Conservation (phyloP, 1,140 invertebrate genomes). For the Zaprionus davidi region DNA sequence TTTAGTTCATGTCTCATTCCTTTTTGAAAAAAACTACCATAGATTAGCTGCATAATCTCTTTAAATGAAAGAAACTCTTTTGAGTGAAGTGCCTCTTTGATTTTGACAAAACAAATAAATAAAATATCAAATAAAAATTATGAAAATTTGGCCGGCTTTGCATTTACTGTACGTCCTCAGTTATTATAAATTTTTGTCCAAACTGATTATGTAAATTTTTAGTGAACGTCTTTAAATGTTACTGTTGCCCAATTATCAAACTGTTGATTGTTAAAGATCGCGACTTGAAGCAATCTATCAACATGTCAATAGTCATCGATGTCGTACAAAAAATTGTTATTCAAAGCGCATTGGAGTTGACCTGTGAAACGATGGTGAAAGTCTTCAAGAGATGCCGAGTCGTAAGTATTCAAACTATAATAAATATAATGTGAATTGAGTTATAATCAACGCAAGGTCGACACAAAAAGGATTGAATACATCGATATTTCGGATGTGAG, state of each 20-base stretch:
- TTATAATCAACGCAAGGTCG: constrained; percentile 4
- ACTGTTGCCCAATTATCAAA: constrained; percentile 17
- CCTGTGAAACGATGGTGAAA: constrained; percentile 23
- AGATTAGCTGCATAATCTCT: background rate
- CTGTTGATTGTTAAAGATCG: constrained; percentile 13
- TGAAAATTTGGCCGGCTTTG: background rate
- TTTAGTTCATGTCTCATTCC: background rate
- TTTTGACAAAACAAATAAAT: background rate
- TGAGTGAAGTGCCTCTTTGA: constrained; percentile 1
- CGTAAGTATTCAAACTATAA: constrained; percentile 19
- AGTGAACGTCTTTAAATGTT: constrained; percentile 5
- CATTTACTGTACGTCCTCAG: background rate
- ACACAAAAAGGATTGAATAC: background rate
- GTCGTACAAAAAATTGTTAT: constrained; percentile 58
- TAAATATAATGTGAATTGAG: background rate
- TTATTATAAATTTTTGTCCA: background rate
- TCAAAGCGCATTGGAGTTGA: constrained; percentile 51
- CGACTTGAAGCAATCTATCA: background rate
- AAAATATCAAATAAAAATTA: too few species aligned
- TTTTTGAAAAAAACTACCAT: background rate
- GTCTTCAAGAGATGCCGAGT: constrained; percentile 29
- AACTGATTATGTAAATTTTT: background rate
- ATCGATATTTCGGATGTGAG: background rate
- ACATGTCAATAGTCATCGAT: constrained; percentile 64
- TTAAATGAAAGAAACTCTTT: background rate